phyloP scores from a whole-genome alignment of 2,113 vertebrate genomes.

The Halcyon senegalensis region DNA sequence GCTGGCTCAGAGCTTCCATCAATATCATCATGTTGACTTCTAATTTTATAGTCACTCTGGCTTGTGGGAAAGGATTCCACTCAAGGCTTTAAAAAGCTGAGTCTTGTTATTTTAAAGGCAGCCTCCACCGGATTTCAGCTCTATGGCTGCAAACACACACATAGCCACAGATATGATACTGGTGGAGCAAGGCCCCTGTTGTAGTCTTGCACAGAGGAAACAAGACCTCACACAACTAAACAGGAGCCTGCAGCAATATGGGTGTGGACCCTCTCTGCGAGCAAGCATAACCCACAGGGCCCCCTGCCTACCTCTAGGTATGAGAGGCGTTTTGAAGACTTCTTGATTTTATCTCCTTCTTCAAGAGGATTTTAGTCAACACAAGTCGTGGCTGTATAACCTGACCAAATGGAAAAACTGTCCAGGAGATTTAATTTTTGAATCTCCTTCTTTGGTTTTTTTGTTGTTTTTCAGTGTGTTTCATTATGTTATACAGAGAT shows the following conservation, averaged over 20 bases:
- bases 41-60: background rate
- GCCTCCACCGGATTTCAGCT: background rate
- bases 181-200: background rate
- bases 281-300: background rate
- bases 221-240: rapidly evolving
- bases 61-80: background rate
- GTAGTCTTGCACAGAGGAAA: background rate
- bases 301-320: background rate
- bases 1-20: background rate
- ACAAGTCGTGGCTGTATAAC: background rate
- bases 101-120: background rate
- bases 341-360: background rate
- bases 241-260: background rate
- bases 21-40: rapidly evolving
- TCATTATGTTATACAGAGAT: background rate
- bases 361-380: background rate
- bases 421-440: background rate
- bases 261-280: background rate
- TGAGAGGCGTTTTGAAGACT: rapidly evolving
- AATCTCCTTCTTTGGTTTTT: background rate
- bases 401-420: background rate
- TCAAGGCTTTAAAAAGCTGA: background rate
- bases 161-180: background rate
- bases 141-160: rapidly evolving
- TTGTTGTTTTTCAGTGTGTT: background rate